Base-by-base conservation (phyloP, 2,888 invertebrate genomes). In the Macropis europaea region DNA sequence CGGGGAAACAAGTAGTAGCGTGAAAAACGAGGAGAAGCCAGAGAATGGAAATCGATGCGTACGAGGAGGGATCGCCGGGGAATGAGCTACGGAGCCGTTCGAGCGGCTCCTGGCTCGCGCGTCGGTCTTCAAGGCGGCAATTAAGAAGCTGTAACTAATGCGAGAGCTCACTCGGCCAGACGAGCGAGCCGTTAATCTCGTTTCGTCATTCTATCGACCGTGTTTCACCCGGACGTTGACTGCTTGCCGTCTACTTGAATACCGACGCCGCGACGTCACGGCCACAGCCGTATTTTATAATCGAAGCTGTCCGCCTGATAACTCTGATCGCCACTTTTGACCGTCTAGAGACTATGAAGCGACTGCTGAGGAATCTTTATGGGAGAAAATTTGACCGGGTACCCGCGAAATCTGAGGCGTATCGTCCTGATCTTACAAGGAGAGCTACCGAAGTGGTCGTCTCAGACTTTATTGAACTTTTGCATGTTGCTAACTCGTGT, bases 121-220 rank as follows among this genome's bases (percentile, higher is more conserved):
- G 66, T 63, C 66, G 73, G 69, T 73, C 53, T 77, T 77, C 74
- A 62, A 78, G 77, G 28, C 45, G 47, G 60, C 68, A 77, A 78
- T 79, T 79, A 79, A 79, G 72, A 79, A 74, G 61, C 73, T 69
- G 69, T 64, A 75, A 79, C 61, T 70, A 73, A 73, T 68, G 64
- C 69, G 62, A 13, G 43, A n/a, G 63, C 70, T 26, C n/a, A 48
- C 42, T 22, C 50, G 50, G 48, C 62, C 43, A 38, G 47, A 57
- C 67, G 63, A 34, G 59, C 48, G 64, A 64, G 61, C 68, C 69
- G 74, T 80, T 80, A 80, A 80, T 80, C 77, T 77, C 73, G 62
- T 80, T 80, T 79, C 73, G 64, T 43, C 74, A 54, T 61, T 66
- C 47, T 62, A 79, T 79, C 79, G 79, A 78, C 62, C 78, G 61